Evolutionary conservation across 2,113 vertebrate genomes (phyloP), one percentile per base, ranked within the genome.

Genomic region (Lepisosteus oculatus): DNA sequence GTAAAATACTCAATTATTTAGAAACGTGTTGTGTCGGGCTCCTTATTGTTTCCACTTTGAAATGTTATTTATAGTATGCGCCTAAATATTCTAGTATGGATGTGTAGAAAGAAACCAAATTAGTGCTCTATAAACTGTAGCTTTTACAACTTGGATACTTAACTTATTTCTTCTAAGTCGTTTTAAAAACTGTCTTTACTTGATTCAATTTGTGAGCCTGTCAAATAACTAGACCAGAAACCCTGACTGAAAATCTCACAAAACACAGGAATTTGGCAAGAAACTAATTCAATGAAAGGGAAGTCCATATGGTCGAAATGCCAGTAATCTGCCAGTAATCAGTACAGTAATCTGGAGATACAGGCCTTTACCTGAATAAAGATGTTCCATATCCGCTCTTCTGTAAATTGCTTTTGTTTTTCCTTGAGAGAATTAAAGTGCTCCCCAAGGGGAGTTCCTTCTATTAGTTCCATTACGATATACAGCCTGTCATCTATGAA

Each of bases 381-480:
- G 76, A 97, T 86, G 79, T 90, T 92, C 93, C 94, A 97, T 42
- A 98, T 84, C 83, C 92, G 89, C 51, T 95, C 94, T 78, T 96
- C 95, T 0, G 90, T 91, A 83, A 97, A 93, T 4, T 64, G 84
- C 57, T 94, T 93, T 3, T 90, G 86, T 72, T 95, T 97, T 82
- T 97, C 94, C 82, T 93, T 96, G 74, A 96, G 87, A 76, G 94
- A 95, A 82, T 78, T 92, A 13, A 96, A 91, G 68, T 95, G 91
- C 12, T 96, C 92, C 29, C 92, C 92, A 65, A 98, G 84, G 0
- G 94, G 86, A 29, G 87, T 82, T 1, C 95, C 93, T 71, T 97
- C 94, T 66, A 96, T 95, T 69, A 97, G 90, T 74, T 97, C 95
- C 95, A 96, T 96, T 67, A 97, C 90, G 13, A 96, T 90, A 74